Conservation (phyloP, 2,888 invertebrate genomes). For the Schrankia costaestrigalis region DNA sequence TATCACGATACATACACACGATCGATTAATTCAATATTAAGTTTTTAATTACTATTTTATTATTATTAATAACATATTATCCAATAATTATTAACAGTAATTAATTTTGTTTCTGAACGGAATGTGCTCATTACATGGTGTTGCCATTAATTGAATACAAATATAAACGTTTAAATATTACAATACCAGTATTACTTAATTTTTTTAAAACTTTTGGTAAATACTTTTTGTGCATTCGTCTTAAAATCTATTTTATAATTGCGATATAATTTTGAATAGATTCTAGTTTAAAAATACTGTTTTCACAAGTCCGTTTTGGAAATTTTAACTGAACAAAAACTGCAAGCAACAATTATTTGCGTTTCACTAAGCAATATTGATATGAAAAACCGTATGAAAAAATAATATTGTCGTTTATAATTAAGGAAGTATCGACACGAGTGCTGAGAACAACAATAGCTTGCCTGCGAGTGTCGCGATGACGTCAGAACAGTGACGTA, state of each 20-base stretch:
- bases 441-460: conserved; percentile 55
- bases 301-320: conserved; percentile 33
- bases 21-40: conserved; percentile 38
- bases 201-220: conserved; percentile 55
- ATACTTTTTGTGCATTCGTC: conserved; percentile 71
- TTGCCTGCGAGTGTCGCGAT: conserved; percentile 21
- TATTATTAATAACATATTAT: conserved; percentile 31
- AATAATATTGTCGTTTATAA: conserved; percentile 34
- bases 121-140: conserved; percentile 70
- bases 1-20: conserved; percentile 33
- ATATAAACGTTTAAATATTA: conserved; percentile 49
- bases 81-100: conserved; percentile 54
- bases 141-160: conserved; percentile 56
- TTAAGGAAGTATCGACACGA: conserved; percentile 22
- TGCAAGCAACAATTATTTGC: conserved; percentile 51
- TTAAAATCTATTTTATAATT: conserved; percentile 54
- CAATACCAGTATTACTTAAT: conserved; percentile 56
- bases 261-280: conserved; percentile 50
- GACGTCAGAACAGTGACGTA: conserved; percentile 9
- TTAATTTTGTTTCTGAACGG: conserved; percentile 64
- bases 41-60: conserved; percentile 46
- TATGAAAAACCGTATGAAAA: conserved; percentile 56
- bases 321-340: neutral
- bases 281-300: conserved; percentile 60
- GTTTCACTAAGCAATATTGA: conserved; percentile 58